Conservation (phyloP, 2,888 invertebrate genomes). For the Bugula neritina region DNA sequence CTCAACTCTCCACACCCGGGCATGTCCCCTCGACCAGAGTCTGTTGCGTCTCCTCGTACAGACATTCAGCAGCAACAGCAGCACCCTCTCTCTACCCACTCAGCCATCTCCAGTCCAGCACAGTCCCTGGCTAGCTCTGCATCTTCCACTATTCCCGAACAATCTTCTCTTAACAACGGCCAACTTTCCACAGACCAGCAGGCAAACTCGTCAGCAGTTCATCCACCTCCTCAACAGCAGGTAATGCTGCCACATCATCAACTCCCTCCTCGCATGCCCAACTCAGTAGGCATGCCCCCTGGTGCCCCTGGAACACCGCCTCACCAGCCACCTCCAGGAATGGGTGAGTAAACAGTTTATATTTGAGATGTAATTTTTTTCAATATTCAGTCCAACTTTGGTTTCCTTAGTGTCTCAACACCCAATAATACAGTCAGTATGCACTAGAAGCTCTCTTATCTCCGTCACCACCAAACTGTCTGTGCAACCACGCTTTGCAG, state of each 20-base stretch:
- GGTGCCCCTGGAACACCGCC: neutral
- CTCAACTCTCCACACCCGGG: constrained; percentile 24
- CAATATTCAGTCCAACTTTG: too few species aligned
- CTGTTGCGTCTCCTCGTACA: constrained; percentile 13
- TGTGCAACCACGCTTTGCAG: too few species aligned
- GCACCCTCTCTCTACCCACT: neutral
- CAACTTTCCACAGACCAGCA: neutral
- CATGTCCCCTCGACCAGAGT: constrained; percentile 14
- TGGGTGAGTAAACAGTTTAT: neutral
- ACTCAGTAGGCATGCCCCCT: neutral
- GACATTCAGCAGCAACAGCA: neutral
- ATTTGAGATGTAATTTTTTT: too few species aligned
- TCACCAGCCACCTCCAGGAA: neutral
- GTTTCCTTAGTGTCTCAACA: too few species aligned
- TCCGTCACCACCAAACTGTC: too few species aligned
- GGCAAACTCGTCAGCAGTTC: neutral
- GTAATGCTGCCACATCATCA: neutral
- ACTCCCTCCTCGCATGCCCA: neutral
- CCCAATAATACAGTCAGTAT: too few species aligned
- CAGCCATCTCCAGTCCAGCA: neutral
- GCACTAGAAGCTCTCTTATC: too few species aligned
- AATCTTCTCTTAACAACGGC: neutral
- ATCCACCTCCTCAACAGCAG: constrained; percentile 7
- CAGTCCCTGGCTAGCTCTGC: neutral
- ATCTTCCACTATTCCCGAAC: neutral